These are phyloP conservation scores for Mycteria americana DNA, from an alignment of 2,797 vertebrate genomes.

Conservation along the genomic window DNA sequence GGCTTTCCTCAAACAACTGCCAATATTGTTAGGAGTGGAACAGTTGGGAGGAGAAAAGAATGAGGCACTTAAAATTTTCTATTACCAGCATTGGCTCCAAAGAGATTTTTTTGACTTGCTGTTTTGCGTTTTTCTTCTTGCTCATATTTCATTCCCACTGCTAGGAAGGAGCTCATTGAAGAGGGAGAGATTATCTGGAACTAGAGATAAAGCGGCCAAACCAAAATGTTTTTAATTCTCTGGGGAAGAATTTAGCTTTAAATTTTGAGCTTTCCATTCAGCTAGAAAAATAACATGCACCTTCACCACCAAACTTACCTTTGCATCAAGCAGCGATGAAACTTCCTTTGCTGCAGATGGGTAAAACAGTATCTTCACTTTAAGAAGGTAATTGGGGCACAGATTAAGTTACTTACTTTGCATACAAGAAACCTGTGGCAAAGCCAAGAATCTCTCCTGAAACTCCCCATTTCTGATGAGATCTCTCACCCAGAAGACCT, in stretches of 20 bases:
- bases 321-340: background rate
- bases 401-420: constrained; percentile 50
- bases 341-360: background rate
- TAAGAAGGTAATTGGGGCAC: constrained; percentile 21
- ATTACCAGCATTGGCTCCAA: constrained; percentile 14
- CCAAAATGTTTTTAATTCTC: background rate
- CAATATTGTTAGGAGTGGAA: constrained; percentile 24
- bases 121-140: constrained; percentile 19
- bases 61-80: constrained; percentile 4
- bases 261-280: background rate
- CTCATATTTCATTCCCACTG: constrained; percentile 43
- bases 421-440: constrained; percentile 33
- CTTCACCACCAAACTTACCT: background rate
- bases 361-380: background rate
- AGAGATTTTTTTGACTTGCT: constrained; percentile 24
- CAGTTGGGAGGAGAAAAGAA: background rate
- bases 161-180: background rate
- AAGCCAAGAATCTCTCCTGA: constrained; percentile 14
- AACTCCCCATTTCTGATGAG: background rate
- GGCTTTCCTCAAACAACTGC: constrained; percentile 53
- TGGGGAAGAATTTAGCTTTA: background rate
- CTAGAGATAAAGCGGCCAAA: background rate
- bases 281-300: background rate
- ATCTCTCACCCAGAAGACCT: background rate
- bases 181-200: background rate